These are phyloP conservation scores for Nothoprocta perdicaria DNA, from an alignment of 2,113 vertebrate genomes.

Conservation along the genomic window DNA sequence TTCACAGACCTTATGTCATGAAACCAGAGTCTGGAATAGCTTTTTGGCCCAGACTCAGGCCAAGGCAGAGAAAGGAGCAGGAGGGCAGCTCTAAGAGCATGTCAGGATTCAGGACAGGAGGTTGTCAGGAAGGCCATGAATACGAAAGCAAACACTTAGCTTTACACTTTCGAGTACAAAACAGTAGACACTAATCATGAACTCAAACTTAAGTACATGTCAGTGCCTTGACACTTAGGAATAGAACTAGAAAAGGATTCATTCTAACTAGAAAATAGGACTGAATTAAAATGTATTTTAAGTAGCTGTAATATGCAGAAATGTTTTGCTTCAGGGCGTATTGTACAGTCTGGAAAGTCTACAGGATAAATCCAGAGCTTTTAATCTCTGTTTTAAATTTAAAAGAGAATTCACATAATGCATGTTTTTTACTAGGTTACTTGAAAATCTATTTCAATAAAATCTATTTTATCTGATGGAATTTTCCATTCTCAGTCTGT, in stretches of 20 bases:
- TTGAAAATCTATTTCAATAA: conserved; percentile 20
- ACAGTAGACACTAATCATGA: not conserved
- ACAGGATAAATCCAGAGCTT: not conserved
- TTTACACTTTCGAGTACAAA: conserved; percentile 23
- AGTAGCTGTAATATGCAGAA: not conserved
- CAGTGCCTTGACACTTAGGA: not conserved
- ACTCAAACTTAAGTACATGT: not conserved
- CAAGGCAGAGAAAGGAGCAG: not conserved
- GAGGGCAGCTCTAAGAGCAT: not conserved
- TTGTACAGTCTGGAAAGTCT: conserved; percentile 23
- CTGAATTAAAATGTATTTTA: conserved; percentile 35
- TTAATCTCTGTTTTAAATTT: conserved; percentile 15
- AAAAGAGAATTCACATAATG: conserved; percentile 4
- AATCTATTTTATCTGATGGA: not conserved
- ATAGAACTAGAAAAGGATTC: conserved; percentile 2
- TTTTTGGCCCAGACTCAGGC: not conserved
- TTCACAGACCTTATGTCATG: not conserved
- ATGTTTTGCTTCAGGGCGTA: conserved; percentile 20
- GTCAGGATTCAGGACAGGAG: not conserved
- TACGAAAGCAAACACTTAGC: not conserved
- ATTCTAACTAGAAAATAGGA: conserved; percentile 24
- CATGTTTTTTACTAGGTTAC: not conserved
- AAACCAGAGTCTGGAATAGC: not conserved
- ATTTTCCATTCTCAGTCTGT: not conserved
- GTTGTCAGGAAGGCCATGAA: not conserved